Evolutionary conservation across 1,140 invertebrate genomes (phyloP).

Genomic region (Drosophila mauritiana): DNA sequence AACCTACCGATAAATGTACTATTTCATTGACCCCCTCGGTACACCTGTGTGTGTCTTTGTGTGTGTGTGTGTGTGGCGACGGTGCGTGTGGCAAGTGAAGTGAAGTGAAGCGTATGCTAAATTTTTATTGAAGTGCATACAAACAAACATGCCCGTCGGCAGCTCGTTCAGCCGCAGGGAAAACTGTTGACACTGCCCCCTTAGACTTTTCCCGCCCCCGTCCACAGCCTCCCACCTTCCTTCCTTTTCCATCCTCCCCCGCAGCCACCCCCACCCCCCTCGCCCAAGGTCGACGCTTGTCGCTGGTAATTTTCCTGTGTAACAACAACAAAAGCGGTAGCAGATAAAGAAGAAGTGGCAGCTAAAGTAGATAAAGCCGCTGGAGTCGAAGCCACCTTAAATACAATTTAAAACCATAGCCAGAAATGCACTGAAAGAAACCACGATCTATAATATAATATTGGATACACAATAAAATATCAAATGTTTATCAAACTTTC

Average conservation of each 20-base stretch:
- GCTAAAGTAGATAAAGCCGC: slow-evolving; percentile 23
- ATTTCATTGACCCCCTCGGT: neutral
- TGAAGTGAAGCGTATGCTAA: slow-evolving; percentile 76
- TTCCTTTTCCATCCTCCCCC: neutral
- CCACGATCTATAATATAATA: neutral
- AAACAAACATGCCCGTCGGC: slow-evolving; percentile 67
- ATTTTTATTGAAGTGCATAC: slow-evolving; percentile 80
- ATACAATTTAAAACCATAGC: slow-evolving; percentile 50
- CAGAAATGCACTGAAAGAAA: slow-evolving; percentile 8
- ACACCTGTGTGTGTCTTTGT: slow-evolving; percentile 11
- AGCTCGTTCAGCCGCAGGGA: slow-evolving; percentile 42
- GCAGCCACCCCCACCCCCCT: neutral
- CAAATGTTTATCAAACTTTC: neutral
- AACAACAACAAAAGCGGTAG: slow-evolving; percentile 11
- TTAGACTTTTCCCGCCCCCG: slow-evolving; percentile 14
- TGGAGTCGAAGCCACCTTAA: slow-evolving; percentile 40
- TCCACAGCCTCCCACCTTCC: neutral
- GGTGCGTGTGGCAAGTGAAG: slow-evolving; percentile 68
- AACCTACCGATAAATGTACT: neutral
- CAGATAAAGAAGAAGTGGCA: slow-evolving; percentile 23
- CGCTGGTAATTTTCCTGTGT: slow-evolving; percentile 60
- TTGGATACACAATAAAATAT: neutral
- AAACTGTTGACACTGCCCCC: slow-evolving; percentile 53
- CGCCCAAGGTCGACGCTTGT: slow-evolving; percentile 9
- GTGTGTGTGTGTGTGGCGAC: slow-evolving; percentile 10